A percentile compares a stretch with the other conserved stretches of the same genome.
Evolutionary conservation across 1,140 invertebrate genomes (phyloP).

Genomic region (Oedothorax gibbosus): DNA sequence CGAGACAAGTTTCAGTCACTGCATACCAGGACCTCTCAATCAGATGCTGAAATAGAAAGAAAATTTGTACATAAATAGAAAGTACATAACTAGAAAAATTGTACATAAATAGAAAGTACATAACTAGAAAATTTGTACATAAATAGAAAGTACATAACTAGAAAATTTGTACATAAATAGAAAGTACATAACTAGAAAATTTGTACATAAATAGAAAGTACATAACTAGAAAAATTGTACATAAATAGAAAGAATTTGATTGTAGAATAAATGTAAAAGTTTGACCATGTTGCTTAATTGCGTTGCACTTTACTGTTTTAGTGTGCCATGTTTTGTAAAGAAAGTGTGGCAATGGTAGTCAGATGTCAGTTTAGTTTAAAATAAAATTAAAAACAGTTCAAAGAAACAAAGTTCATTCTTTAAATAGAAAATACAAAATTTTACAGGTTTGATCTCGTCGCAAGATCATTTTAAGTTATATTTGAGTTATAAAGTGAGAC

Average conservation of each 20-base stretch:
- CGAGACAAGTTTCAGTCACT: conserved; percentile 97
- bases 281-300: no score
- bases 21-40: conserved; percentile 99
- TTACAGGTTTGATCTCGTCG: no score
- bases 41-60: conserved; percentile 81
- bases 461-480: no score
- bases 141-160: neutral
- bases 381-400: no score
- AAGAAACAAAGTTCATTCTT: no score
- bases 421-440: no score
- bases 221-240: neutral
- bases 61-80: neutral
- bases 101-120: neutral
- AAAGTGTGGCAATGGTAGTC: no score
- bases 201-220: neutral
- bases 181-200: neutral
- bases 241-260: conserved; percentile 21
- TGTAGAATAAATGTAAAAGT: no score
- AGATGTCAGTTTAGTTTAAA: no score
- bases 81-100: neutral
- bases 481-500: no score
- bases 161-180: neutral
- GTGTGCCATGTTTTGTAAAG: no score
- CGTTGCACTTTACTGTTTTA: no score
- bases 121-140: conserved; percentile 1